Evolutionary conservation across 2,113 vertebrate species (phyloP).

Genomic region (Podarcis cretensis): DNA sequence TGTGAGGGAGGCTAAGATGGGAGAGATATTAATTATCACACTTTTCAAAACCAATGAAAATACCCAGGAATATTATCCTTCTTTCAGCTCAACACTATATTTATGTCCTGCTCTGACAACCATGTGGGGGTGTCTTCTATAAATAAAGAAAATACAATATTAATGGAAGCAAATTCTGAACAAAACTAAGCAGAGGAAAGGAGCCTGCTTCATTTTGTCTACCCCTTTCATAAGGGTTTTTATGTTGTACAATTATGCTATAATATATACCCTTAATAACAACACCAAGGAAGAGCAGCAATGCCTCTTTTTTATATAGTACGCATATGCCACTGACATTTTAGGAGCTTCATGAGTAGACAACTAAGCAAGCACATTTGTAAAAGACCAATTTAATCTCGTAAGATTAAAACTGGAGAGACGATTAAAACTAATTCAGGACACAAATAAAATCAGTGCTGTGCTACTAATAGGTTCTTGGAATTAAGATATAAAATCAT

Average conservation of each 20-base stretch:
- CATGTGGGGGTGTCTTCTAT: not conserved
- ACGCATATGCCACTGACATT: constrained; percentile 14
- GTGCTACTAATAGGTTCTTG: not conserved
- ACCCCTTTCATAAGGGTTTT: constrained; percentile 44
- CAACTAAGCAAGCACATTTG: constrained; percentile 28
- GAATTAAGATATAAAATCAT: constrained; percentile 16
- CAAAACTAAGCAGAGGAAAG: constrained; percentile 25
- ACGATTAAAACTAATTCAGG: constrained; percentile 40
- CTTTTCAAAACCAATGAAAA: not conserved
- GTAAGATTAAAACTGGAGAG: constrained; percentile 30
- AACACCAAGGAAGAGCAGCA: constrained; percentile 35
- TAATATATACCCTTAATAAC: constrained; percentile 49
- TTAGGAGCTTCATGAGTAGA: constrained; percentile 17
- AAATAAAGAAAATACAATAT: constrained; percentile 38
- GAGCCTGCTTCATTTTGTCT: constrained; percentile 41
- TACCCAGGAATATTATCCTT: not conserved
- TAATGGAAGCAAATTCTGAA: constrained; percentile 23
- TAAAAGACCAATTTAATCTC: constrained; percentile 47
- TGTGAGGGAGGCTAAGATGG: too few relatives aligned
- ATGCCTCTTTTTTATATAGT: not conserved
- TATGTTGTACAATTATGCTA: constrained; percentile 30
- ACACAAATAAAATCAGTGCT: constrained; percentile 49
- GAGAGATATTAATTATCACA: too few relatives aligned
- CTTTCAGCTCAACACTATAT: not conserved
- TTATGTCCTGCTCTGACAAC: not conserved